These are phyloP conservation scores for Drosophila parvula DNA, from an alignment of 1,140 invertebrate genomes.

Conservation along the genomic window DNA sequence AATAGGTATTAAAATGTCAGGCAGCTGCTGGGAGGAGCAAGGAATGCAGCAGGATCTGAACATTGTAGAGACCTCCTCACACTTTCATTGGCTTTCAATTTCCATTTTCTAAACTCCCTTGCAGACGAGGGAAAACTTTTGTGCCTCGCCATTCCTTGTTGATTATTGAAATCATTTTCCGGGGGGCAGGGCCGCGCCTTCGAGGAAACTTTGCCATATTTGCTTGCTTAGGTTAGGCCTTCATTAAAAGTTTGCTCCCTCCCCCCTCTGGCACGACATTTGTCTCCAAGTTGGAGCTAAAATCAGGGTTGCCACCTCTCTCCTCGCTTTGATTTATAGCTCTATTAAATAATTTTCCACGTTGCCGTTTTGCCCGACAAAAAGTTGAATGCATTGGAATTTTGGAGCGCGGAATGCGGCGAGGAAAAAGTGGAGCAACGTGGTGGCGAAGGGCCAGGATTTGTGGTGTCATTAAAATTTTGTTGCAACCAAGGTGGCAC, in stretches of 20 bases:
- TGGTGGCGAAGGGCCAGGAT: conserved; percentile 13
- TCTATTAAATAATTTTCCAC: conserved; percentile 68
- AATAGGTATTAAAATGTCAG: conserved; percentile 19
- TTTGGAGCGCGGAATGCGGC: background rate
- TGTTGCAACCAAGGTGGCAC: conserved; percentile 36
- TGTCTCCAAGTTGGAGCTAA: conserved; percentile 55
- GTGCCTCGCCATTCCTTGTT: conserved; percentile 33
- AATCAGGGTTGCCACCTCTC: conserved; percentile 35
- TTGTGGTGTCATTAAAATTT: conserved; percentile 54
- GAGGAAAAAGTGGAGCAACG: background rate
- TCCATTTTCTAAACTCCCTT: conserved; percentile 32
- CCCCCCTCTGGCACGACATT: conserved; percentile 48
- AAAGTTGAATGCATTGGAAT: conserved; percentile 40
- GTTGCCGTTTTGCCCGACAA: conserved; percentile 14
- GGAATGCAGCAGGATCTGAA: conserved; percentile 9
- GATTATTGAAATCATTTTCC: conserved; percentile 55
- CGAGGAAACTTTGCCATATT: conserved; percentile 53
- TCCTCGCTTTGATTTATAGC: conserved; percentile 54
- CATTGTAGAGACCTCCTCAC: conserved; percentile 6
- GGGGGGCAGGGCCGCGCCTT: conserved; percentile 32
- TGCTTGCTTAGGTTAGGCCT: conserved; percentile 63
- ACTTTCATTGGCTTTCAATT: conserved; percentile 49
- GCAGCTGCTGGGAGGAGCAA: conserved; percentile 7
- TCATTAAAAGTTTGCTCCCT: conserved; percentile 65
- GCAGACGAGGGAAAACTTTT: conserved; percentile 34